Base-by-base conservation (phyloP, 2,113 vertebrate species). In the Chloropsis hardwickii region DNA sequence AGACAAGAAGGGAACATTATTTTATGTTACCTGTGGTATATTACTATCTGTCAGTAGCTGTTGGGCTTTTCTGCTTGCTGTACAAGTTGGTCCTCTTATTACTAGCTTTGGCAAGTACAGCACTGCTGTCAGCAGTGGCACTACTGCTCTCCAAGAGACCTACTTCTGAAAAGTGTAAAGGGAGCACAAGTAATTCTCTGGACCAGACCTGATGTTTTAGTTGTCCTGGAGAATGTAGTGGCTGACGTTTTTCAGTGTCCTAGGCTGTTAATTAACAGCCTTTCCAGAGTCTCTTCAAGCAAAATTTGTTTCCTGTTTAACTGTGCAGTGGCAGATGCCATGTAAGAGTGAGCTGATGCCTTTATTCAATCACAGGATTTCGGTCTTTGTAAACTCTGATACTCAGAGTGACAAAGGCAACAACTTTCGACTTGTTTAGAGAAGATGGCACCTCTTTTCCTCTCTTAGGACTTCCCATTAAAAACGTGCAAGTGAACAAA, bases 1-100 rank as follows among this genome's bases (percentile, higher is more conserved):
- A 69, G 61, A 57, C 64, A 80, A 74, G 54, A 57, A 48, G 17
- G 21, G 40, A 65, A 42, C 3, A 1, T n/a, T 56, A 37, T 80
- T 51, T 51, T 17, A 17, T 65, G 6, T 81, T 77, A 23, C 4
- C 7, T 0, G 0, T 86, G n/a, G 9, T 65, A 18, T 35, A 4
- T 58, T 89, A 91, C 2, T 81, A 3, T 76, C 39, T 82, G 39
- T 51, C 64, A 58, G 44, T 81, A 81, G 60, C n/a, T 74, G 33
- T 56, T 60, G 8, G 14, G 22, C 19, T 89, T 0, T 76, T 86
- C n/a, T 83, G 45, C 47, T 92, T 82, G 37, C 48, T 81, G 28
- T 67, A 25, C 31, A 60, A 72, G 31, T 50, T 53, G 19, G 9
- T 87, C 15, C 5, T 90, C 21, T 42, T 81, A 51, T 0, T 88